These are phyloP conservation scores for Clinocottus analis DNA, from an alignment of 2,113 vertebrate species.

Conservation along the genomic window DNA sequence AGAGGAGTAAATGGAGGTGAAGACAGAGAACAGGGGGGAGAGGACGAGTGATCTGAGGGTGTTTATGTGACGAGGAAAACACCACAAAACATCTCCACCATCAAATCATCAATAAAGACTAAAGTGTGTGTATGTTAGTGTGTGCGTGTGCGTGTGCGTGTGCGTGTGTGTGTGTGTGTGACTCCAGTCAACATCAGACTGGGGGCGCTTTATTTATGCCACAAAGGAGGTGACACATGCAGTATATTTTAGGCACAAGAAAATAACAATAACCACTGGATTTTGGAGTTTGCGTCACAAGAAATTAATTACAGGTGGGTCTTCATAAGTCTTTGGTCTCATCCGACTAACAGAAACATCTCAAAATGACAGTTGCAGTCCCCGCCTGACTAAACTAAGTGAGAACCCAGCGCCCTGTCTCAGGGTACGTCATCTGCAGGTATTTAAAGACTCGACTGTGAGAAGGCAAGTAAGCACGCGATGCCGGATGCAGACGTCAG, in stretches of 20 bases:
- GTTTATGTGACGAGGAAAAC: constrained; percentile 3
- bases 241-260: background rate
- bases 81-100: background rate
- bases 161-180: background rate
- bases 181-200: background rate
- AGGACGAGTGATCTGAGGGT: background rate
- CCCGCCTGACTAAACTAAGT: constrained; percentile 12
- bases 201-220: background rate
- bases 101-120: constrained; percentile 13
- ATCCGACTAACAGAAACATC: background rate
- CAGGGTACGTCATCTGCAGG: constrained; percentile 41
- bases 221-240: background rate
- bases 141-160: background rate
- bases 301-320: background rate
- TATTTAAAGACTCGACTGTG: constrained; percentile 56
- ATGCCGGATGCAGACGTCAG: constrained; percentile 14
- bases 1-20: background rate
- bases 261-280: background rate
- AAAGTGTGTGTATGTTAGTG: no score
- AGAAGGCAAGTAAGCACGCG: constrained; percentile 26
- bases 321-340: background rate
- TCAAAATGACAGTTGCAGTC: constrained; percentile 23
- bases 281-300: background rate
- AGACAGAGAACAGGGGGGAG: background rate
- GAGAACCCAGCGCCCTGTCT: constrained; percentile 3